Evolutionary conservation across 2,113 vertebrate genomes (phyloP).

Genomic region (Gracilinanus agilis): DNA sequence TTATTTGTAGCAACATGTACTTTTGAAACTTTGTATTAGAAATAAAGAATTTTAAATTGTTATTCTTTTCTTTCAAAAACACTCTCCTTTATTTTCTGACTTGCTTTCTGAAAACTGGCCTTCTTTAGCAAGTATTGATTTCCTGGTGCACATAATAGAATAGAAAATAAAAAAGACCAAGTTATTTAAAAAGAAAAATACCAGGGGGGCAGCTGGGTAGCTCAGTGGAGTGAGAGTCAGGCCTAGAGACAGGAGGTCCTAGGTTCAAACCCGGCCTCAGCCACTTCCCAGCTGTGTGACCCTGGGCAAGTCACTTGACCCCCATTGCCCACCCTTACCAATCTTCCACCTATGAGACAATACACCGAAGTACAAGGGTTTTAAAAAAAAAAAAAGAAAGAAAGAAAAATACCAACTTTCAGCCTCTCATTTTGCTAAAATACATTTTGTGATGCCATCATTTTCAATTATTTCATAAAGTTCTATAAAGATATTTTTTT

Average conservation of each 20-base stretch:
- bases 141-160: constrained; percentile 46
- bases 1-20: constrained; percentile 38
- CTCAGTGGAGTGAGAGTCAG: no score
- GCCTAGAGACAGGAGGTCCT: no score
- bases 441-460: constrained; percentile 35
- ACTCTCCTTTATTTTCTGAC: not conserved
- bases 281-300: no score
- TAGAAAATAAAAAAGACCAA: constrained; percentile 13
- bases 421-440: constrained; percentile 56
- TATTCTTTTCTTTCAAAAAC: constrained; percentile 18
- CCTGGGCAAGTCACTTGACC: no score
- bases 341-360: no score
- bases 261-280: no score
- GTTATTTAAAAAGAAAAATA: constrained; percentile 16
- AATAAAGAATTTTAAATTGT: not conserved
- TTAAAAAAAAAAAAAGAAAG: constrained; percentile 14
- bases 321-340: no score
- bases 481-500: constrained; percentile 32
- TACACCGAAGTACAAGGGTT: no score
- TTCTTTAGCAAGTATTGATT: constrained; percentile 30
- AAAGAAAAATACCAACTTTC: constrained; percentile 32
- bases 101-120: constrained; percentile 10
- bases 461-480: constrained; percentile 37
- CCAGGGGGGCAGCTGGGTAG: no score
- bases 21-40: not conserved